A percentile compares a stretch with the other conserved stretches of the same genome.
Evolutionary conservation across 2,888 invertebrate species (phyloP).

Genomic region (Geotrupes spiniger): DNA sequence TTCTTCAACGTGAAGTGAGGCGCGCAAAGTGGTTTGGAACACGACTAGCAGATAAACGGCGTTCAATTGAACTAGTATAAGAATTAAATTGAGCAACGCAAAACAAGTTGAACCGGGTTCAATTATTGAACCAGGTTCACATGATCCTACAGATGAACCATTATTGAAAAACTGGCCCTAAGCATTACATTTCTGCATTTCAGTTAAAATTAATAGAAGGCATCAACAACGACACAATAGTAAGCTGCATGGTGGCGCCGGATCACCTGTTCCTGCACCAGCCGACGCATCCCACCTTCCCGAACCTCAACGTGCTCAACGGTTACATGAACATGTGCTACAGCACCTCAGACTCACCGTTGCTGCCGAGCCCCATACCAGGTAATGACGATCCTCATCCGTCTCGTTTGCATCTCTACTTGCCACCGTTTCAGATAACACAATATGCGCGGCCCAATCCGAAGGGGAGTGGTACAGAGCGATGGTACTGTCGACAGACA

Average conservation of each 20-base stretch:
- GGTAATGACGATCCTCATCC: conserved; percentile 59
- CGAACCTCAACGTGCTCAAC: conserved; percentile 76
- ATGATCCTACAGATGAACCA: too few species aligned
- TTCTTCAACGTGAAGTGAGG: too few species aligned
- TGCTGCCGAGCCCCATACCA: conserved; percentile 74
- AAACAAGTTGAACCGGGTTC: too few species aligned
- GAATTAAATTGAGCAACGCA: too few species aligned
- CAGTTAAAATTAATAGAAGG: conserved; percentile 86
- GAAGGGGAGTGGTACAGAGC: conserved; percentile 88
- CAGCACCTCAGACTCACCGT: conserved; percentile 72
- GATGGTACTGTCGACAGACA: conserved; percentile 65
- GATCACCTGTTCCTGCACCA: conserved; percentile 93
- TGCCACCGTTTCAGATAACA: conserved; percentile 59
- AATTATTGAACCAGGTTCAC: too few species aligned
- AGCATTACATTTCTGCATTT: too few species aligned
- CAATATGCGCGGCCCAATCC: conserved; percentile 85
- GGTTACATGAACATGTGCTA: conserved; percentile 82
- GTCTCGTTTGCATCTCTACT: too few species aligned
- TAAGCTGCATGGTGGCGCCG: conserved; percentile 83
- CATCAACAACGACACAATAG: conserved; percentile 87
- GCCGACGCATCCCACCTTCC: conserved; percentile 91
- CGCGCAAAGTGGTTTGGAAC: too few species aligned
- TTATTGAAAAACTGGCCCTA: too few species aligned
- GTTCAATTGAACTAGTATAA: too few species aligned
- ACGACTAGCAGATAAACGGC: too few species aligned